phyloP scores from a whole-genome alignment of 92 coral and sea anemone genomes.

The Metridium senile region DNA sequence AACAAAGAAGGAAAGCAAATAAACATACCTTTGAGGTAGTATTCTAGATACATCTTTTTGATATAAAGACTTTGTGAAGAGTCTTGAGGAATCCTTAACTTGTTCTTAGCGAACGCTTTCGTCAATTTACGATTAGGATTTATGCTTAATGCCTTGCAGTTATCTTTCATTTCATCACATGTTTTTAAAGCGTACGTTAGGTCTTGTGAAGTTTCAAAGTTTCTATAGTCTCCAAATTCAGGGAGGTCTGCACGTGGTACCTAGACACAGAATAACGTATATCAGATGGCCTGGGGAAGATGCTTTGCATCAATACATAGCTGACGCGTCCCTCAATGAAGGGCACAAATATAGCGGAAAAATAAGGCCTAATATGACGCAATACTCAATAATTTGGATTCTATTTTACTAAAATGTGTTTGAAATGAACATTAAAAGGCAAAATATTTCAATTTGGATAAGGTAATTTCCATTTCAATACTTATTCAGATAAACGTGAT shows the following conservation, averaged over 20 bases:
- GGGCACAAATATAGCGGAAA: too few relatives aligned
- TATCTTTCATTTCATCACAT: background rate
- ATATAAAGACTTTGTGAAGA: background rate
- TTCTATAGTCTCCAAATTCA: background rate
- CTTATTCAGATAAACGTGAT: too few relatives aligned
- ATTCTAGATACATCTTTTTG: background rate
- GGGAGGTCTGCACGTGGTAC: background rate
- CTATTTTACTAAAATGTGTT: too few relatives aligned
- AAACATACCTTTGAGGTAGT: background rate
- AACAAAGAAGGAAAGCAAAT: background rate
- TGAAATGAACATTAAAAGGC: too few relatives aligned
- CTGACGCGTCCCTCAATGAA: too few relatives aligned
- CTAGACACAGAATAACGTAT: background rate
- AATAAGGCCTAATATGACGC: too few relatives aligned
- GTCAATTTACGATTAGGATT: background rate
- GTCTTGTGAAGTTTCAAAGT: background rate
- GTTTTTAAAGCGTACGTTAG: background rate
- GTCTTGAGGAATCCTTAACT: background rate
- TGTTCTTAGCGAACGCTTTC: background rate
- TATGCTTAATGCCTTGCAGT: background rate
- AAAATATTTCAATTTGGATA: too few relatives aligned
- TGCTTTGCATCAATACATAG: too few relatives aligned
- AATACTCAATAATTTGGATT: too few relatives aligned
- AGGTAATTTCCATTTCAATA: too few relatives aligned
- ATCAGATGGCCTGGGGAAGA: too few relatives aligned